These are phyloP conservation scores for Platycheirus albimanus DNA, from an alignment of 2,888 invertebrate species.

Conservation along the genomic window DNA sequence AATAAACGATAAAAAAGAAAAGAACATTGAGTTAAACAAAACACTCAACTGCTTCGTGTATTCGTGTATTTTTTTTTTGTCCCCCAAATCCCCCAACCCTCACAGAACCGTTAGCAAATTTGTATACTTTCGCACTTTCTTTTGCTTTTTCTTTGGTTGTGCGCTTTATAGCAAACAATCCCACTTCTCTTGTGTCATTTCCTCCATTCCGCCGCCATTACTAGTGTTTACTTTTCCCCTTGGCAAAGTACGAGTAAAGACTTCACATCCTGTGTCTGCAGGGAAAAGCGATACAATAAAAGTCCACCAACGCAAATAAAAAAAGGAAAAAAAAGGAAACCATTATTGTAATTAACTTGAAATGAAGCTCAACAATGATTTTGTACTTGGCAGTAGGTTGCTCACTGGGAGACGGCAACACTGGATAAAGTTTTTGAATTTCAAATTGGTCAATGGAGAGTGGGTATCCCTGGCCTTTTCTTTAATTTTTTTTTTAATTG, in stretches of 20 bases:
- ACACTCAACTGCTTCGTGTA: neutral
- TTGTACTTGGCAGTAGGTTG: conserved; percentile 51
- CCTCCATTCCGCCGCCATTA: neutral
- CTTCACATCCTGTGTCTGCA: neutral
- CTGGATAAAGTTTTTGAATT: conserved; percentile 17
- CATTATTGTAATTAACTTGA: conserved; percentile 68
- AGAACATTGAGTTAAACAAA: conserved; percentile 6
- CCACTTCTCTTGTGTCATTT: neutral
- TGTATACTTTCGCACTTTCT: conserved; percentile 17
- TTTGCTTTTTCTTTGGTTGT: neutral
- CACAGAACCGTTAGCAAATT: conserved; percentile 7
- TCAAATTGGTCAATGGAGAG: conserved; percentile 16
- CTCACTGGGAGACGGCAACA: too few species aligned
- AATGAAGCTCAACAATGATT: conserved; percentile 71
- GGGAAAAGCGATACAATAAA: conserved; percentile 24
- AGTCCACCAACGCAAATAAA: conserved; percentile 9
- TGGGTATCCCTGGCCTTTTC: neutral
- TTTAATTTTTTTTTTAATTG: too few species aligned
- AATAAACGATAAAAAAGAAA: conserved; percentile 17
- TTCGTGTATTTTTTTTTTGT: neutral
- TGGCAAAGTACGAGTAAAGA: conserved; percentile 8
- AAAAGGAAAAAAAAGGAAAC: neutral
- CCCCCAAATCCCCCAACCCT: neutral
- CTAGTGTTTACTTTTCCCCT: conserved; percentile 3
- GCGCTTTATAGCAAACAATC: neutral